These are phyloP conservation scores for Hormaphis cornu DNA, from an alignment of 1,140 invertebrate species.

Conservation along the genomic window DNA sequence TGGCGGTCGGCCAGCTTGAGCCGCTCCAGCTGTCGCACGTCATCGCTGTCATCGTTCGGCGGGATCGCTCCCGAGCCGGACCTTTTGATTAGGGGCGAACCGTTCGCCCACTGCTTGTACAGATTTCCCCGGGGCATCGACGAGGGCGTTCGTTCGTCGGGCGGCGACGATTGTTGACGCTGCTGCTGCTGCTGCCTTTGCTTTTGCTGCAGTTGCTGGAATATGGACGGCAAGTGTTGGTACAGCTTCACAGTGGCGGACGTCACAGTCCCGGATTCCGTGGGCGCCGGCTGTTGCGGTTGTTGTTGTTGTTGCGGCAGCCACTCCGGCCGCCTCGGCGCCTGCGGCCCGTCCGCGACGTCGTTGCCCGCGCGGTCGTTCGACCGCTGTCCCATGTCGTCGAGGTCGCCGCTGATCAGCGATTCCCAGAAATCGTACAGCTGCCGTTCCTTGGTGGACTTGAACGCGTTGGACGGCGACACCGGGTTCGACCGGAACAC, in stretches of 20 bases:
- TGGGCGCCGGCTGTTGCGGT: background rate
- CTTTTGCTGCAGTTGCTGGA: background rate
- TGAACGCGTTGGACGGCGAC: slow-evolving; percentile 17
- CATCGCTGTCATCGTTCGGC: background rate
- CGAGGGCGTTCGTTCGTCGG: background rate
- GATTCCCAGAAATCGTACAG: slow-evolving; percentile 20
- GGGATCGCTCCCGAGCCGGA: background rate
- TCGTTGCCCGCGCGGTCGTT: background rate
- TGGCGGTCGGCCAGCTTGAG: background rate
- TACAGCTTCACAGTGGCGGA: background rate
- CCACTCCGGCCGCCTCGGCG: background rate
- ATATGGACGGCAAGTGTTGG: background rate
- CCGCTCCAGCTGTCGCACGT: background rate
- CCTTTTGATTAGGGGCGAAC: slow-evolving; percentile 7
- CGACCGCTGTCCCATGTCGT: background rate
- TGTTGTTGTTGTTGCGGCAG: background rate
- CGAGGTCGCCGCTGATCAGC: background rate
- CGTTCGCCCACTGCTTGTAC: slow-evolving; percentile 21
- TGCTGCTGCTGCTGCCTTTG: background rate
- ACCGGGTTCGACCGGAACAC: slow-evolving; percentile 1
- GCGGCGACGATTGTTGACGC: background rate
- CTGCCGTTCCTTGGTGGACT: slow-evolving; percentile 3
- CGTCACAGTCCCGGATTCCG: background rate
- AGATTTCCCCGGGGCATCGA: background rate
- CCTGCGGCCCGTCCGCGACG: no score